These are phyloP conservation scores for Beaufortia kweichowensis DNA, from an alignment of 2,113 vertebrate genomes.

Conservation along the genomic window DNA sequence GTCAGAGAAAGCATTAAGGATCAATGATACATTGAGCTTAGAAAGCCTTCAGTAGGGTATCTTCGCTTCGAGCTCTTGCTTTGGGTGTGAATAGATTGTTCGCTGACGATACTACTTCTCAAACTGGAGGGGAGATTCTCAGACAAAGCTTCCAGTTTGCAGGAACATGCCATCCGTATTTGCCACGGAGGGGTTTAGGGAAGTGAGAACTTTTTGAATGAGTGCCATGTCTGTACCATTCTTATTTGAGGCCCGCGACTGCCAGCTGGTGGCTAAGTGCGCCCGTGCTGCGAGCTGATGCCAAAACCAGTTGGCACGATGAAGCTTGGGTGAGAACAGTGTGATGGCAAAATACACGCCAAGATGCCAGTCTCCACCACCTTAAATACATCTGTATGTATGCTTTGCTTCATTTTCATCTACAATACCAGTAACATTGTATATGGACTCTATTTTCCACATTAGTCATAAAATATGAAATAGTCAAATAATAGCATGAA, in stretches of 20 bases:
- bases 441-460: too few relatives aligned
- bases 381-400: constrained; percentile 21
- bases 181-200: constrained; percentile 79
- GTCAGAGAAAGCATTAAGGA: neutral
- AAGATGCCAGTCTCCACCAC: constrained; percentile 57
- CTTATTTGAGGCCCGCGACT: constrained; percentile 81
- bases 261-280: constrained; percentile 83
- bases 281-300: constrained; percentile 74
- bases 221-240: constrained; percentile 81
- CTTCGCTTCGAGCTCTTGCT: constrained; percentile 63
- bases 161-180: constrained; percentile 82
- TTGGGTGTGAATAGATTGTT: constrained; percentile 65
- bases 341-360: constrained; percentile 68
- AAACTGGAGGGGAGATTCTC: constrained; percentile 78
- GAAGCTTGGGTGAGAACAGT: constrained; percentile 68
- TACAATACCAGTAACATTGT: neutral
- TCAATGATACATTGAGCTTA: neutral
- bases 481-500: too few relatives aligned
- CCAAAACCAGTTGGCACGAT: constrained; percentile 74
- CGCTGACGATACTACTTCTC: constrained; percentile 79
- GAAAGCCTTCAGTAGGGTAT: constrained; percentile 31
- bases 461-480: too few relatives aligned
- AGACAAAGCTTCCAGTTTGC: constrained; percentile 77
- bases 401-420: neutral
- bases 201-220: constrained; percentile 84